Evolutionary conservation across 2,888 invertebrate genomes (phyloP), one percentile per base, ranked within the genome.

Genomic region (Drosophila picticornis): DNA sequence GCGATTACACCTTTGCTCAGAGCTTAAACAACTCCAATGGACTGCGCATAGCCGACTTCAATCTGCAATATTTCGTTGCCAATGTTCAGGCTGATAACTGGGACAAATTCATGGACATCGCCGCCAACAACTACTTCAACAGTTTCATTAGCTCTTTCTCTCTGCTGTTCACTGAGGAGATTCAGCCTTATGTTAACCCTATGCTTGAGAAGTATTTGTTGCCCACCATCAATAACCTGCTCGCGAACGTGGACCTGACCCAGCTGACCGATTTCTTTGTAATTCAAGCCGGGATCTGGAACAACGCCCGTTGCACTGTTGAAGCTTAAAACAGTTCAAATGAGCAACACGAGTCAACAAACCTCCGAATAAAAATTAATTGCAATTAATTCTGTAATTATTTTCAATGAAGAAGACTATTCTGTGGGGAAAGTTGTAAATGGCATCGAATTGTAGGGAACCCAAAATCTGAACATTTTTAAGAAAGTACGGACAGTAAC

Each of bases 51-150:
- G 67, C 72, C 0, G 80, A 90, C 60, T 73, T 86, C 25, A 64
- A 84, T 19, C 69, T 81, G 31, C 52, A 80, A 3, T 75, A 86
- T 29, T 83, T 72, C 31, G 25, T 91, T 19, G 89, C 73, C 4
- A 78, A 80, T 56, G 65, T 87, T 2, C 29, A 74, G 27, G 58
- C 59, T 7, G 70, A 71, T 34, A 83, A 81, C 64, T 83, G 90
- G 80, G 75, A 92, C 52, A 55, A 72, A 4, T 48, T 80, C 25
- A 83, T 82, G 89, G 81, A 90, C 59, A 75, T 84, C 27, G 78
- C 90, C 1, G 25, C 75, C 2, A 91, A 92, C 61, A 87, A 88
- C 51, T 89, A 81, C 43, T 27, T 72, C 25, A 91, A 92, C 31
- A 46, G 73, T 4, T 78, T 75, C n/a, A 48, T 70, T 7, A 68